Percentiles rank a stretch among this genome's conserved stretches.
phyloP scores from a whole-genome alignment of 2,888 invertebrate genomes.

The Dinocampus coccinellae region DNA sequence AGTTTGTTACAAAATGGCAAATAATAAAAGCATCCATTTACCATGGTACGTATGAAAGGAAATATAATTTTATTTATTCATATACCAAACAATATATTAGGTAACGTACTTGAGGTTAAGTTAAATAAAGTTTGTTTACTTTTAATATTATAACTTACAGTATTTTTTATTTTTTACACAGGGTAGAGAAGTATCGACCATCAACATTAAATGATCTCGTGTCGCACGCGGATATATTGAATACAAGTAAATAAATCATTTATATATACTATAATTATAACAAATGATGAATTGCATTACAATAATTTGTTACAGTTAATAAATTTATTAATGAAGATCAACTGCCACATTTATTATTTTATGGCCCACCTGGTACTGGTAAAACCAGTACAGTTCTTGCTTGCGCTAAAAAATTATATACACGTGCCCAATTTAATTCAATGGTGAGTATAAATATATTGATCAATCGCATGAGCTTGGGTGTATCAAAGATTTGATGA shows the following conservation, averaged over 20 bases:
- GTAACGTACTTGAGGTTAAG: conserved; percentile 12
- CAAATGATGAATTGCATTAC: neutral
- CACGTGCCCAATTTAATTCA: conserved; percentile 89
- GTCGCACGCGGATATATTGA: conserved; percentile 96
- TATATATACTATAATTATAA: conserved; percentile 13
- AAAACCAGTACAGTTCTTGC: conserved; percentile 98
- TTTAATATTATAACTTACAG: neutral
- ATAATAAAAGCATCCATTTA: neutral
- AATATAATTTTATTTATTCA: neutral
- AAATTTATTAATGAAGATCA: conserved; percentile 92
- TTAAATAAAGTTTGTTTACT: neutral
- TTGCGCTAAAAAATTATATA: conserved; percentile 92
- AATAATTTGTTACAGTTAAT: conserved; percentile 74
- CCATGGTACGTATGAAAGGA: neutral
- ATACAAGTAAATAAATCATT: conserved; percentile 83
- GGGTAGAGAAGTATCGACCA: conserved; percentile 99
- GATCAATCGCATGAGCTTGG: conserved; percentile 20
- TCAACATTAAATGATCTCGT: conserved; percentile 91
- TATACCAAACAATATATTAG: neutral
- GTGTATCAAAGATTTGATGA: conserved; percentile 20
- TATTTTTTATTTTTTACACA: conserved; percentile 61
- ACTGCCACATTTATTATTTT: conserved; percentile 95
- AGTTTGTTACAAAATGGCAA: neutral
- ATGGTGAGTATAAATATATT: conserved; percentile 78
- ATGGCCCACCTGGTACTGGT: conserved; percentile 98